These are phyloP conservation scores for Rhinogobius similis DNA, from an alignment of 2,113 vertebrate genomes.

Conservation along the genomic window DNA sequence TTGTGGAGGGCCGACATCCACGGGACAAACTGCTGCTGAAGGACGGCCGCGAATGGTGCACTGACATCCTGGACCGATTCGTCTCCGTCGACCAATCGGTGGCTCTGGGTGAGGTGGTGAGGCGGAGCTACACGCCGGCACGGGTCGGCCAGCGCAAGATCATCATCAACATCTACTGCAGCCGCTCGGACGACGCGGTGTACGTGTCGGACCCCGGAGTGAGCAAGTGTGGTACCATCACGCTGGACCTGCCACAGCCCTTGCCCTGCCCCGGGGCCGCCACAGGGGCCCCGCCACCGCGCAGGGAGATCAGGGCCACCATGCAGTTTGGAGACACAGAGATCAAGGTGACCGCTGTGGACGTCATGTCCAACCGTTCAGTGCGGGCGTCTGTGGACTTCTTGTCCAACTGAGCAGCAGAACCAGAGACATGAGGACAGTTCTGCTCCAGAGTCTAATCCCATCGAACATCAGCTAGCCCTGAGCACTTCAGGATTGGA, in stretches of 20 bases:
- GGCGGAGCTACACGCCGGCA: slow-evolving; percentile 91
- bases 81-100: slow-evolving; percentile 92
- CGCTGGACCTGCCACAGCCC: slow-evolving; percentile 82
- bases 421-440: slow-evolving; percentile 22
- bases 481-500: background rate
- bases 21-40: slow-evolving; percentile 90
- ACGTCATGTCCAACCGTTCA: slow-evolving; percentile 81
- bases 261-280: slow-evolving; percentile 12
- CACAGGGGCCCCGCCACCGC: slow-evolving; percentile 45
- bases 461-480: background rate
- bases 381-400: slow-evolving; percentile 92
- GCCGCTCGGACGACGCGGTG: slow-evolving; percentile 80
- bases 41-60: slow-evolving; percentile 95
- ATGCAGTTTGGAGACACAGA: slow-evolving; percentile 98
- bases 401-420: slow-evolving; percentile 85
- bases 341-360: slow-evolving; percentile 92
- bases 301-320: slow-evolving; percentile 89
- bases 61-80: slow-evolving; percentile 93
- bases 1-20: slow-evolving; percentile 88
- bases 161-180: slow-evolving; percentile 97
- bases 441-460: background rate
- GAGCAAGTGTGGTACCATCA: slow-evolving; percentile 91
- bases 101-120: slow-evolving; percentile 90
- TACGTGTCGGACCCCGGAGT: slow-evolving; percentile 93
- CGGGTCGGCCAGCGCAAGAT: slow-evolving; percentile 87